phyloP scores from a whole-genome alignment of 64 coral and sea anemone species.

The Pocillopora verrucosa region DNA sequence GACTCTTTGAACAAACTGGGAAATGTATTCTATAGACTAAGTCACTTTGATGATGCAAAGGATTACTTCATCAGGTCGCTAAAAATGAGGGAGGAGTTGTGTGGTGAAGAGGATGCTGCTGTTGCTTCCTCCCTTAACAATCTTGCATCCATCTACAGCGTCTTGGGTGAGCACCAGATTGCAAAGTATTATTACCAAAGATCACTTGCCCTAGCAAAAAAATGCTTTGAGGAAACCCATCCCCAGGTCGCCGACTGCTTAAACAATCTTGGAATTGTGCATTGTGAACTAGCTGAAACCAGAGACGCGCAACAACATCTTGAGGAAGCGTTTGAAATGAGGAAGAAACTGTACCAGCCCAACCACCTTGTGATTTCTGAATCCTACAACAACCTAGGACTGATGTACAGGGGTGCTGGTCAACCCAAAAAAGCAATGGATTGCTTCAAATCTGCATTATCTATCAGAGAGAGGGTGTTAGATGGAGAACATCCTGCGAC shows the following conservation, averaged over 20 bases:
- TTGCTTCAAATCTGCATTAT: neutral
- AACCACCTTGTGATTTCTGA: constrained; percentile 7
- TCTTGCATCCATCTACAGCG: neutral
- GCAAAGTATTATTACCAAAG: neutral
- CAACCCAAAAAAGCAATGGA: neutral
- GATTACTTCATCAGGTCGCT: neutral
- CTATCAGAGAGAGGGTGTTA: neutral
- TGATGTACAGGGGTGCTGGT: neutral
- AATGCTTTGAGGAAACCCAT: neutral
- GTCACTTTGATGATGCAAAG: neutral
- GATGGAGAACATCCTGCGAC: neutral
- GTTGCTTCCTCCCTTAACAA: neutral
- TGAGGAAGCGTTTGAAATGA: constrained; percentile 9
- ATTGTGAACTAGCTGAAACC: neutral
- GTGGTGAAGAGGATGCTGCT: neutral
- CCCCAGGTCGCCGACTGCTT: neutral
- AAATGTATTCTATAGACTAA: neutral
- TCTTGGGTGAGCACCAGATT: neutral
- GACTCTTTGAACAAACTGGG: constrained; percentile 15
- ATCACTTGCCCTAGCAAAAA: neutral
- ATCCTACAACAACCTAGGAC: constrained; percentile 11
- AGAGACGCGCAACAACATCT: neutral
- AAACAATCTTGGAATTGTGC: constrained; percentile 10
- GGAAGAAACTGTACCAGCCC: neutral
- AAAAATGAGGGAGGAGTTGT: neutral